Evolutionary conservation across 2,113 vertebrate genomes (phyloP).

Genomic region (Galeopterus variegatus): DNA sequence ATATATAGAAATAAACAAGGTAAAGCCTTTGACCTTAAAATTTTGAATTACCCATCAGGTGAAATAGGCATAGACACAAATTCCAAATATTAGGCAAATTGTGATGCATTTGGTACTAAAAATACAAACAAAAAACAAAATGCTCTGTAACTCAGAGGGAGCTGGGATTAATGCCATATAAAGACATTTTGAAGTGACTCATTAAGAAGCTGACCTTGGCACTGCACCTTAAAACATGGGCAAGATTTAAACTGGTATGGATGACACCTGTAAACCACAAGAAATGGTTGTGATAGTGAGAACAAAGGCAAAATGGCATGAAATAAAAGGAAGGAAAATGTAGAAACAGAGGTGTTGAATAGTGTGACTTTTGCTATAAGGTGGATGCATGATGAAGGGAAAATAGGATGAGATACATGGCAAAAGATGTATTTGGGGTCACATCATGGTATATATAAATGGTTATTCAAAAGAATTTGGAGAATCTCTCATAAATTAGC

Average conservation of each 20-base stretch:
- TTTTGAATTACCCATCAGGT: neutral
- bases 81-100: neutral
- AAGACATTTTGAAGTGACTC: neutral
- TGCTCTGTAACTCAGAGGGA: neutral
- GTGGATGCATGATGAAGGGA: rapidly evolving
- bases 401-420: rapidly evolving
- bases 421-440: neutral
- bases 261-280: neutral
- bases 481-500: neutral
- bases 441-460: neutral
- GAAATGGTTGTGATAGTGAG: neutral
- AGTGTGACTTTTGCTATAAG: neutral
- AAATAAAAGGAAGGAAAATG: neutral
- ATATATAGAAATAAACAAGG: neutral
- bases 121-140: slow-evolving; percentile 18
- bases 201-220: neutral
- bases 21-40: neutral
- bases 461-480: neutral
- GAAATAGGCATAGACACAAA: neutral
- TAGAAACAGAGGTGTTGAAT: neutral
- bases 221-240: neutral
- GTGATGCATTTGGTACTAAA: neutral
- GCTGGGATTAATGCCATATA: neutral
- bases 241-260: neutral
- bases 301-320: neutral